Evolutionary conservation across 2,797 vertebrate species (phyloP).

Genomic region (Cetoscarus ocellatus): DNA sequence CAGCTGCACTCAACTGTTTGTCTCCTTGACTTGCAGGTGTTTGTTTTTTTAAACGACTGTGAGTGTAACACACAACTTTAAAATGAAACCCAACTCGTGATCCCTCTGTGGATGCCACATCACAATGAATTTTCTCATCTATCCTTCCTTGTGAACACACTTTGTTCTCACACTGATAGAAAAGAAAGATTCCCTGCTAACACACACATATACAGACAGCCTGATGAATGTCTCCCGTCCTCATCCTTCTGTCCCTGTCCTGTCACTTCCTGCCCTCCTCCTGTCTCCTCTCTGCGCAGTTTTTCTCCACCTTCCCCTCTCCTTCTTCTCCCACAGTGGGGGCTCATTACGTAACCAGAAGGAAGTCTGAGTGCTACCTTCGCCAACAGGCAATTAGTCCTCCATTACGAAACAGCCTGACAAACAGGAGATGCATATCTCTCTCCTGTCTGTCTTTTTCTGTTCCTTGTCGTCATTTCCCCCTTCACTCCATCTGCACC

Average conservation of each 20-base stretch:
- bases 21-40: too few species aligned
- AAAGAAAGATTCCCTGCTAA: constrained; percentile 30
- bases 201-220: constrained; percentile 52
- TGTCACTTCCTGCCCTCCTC: constrained; percentile 41
- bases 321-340: constrained; percentile 15
- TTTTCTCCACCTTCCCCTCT: constrained; percentile 27
- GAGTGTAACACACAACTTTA: background rate
- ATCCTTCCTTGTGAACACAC: constrained; percentile 14
- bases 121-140: constrained; percentile 15
- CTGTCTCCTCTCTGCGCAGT: constrained; percentile 16
- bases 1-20: too few species aligned
- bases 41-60: too few species aligned
- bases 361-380: constrained; percentile 71
- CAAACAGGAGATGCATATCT: constrained; percentile 57
- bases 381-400: constrained; percentile 77
- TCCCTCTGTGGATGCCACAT: constrained; percentile 4
- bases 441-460: constrained; percentile 33
- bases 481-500: constrained; percentile 27
- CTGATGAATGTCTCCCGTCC: constrained; percentile 67
- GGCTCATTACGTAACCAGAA: constrained; percentile 64
- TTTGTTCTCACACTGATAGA: constrained; percentile 40
- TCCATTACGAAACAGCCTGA: constrained; percentile 68
- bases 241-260: constrained; percentile 40
- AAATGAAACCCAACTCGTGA: background rate
- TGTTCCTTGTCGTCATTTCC: constrained; percentile 18